Conservation (phyloP, 2,797 vertebrate species). For the Podargus strigoides region DNA sequence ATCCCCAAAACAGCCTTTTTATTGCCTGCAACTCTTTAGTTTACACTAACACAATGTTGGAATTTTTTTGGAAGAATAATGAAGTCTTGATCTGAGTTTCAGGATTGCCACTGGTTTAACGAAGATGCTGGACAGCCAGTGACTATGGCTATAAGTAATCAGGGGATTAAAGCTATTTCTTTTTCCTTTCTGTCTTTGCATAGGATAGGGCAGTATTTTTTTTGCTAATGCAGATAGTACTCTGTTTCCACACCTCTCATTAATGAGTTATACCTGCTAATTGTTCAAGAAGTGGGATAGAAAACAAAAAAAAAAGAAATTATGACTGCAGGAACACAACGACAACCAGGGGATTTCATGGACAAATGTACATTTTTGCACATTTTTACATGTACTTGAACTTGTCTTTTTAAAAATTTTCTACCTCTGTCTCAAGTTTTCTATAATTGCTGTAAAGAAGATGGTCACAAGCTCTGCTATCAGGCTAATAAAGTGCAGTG, state of each 20-base stretch:
- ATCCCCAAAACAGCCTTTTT: constrained; percentile 33
- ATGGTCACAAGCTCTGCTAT: not conserved
- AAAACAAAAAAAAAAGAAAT: not conserved
- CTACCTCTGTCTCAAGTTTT: not conserved
- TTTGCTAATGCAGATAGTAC: not conserved
- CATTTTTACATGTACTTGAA: not conserved
- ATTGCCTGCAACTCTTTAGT: constrained; percentile 13
- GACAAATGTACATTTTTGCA: not conserved
- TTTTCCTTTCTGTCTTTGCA: not conserved
- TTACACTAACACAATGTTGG: constrained; percentile 6
- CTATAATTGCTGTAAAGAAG: not conserved
- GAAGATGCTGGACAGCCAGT: not conserved
- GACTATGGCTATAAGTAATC: not conserved
- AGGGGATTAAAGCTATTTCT: not conserved
- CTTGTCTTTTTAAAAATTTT: not conserved
- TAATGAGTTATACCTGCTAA: not conserved
- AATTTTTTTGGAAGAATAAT: not conserved
- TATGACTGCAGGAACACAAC: not conserved
- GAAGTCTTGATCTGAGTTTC: not conserved
- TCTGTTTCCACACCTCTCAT: not conserved
- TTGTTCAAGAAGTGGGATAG: not conserved
- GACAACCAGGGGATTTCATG: not conserved
- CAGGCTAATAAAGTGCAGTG: constrained; percentile 6
- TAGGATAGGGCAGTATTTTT: not conserved
- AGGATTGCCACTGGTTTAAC: not conserved